A percentile compares a stretch with the other conserved stretches of the same genome.
Evolutionary conservation across 1,140 invertebrate genomes (phyloP).

Genomic region (Drosophila funebris): DNA sequence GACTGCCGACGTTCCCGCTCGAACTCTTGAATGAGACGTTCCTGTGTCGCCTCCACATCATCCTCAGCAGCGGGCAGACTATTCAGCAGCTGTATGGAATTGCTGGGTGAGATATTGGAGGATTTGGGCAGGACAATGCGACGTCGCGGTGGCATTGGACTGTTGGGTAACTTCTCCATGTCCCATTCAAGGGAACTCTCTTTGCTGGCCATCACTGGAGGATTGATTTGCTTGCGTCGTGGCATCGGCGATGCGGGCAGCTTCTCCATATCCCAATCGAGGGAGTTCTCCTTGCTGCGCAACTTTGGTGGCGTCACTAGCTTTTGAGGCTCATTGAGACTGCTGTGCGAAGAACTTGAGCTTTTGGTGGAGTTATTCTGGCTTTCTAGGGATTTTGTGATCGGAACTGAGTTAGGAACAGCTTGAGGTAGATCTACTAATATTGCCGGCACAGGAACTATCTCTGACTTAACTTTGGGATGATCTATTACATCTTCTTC

Average conservation of each 20-base stretch:
- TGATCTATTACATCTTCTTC: conserved; percentile 39
- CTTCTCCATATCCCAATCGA: conserved; percentile 81
- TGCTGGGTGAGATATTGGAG: conserved; percentile 50
- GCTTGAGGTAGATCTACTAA: not conserved
- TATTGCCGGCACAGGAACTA: not conserved
- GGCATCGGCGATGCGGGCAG: conserved; percentile 71
- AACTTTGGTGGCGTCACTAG: conserved; percentile 42
- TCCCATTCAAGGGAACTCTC: conserved; percentile 78
- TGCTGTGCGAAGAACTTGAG: conserved; percentile 51
- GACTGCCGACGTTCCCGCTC: conserved; percentile 70
- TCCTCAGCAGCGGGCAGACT: conserved; percentile 47
- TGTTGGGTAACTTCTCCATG: conserved; percentile 78
- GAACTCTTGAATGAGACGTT: conserved; percentile 68
- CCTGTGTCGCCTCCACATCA: conserved; percentile 45
- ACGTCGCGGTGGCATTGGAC: conserved; percentile 67
- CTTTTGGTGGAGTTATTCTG: conserved; percentile 39
- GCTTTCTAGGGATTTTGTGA: not conserved
- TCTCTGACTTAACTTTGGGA: not conserved
- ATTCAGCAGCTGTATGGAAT: conserved; percentile 67
- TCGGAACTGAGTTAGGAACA: not conserved
- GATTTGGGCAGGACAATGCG: conserved; percentile 31
- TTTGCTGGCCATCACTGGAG: conserved; percentile 38
- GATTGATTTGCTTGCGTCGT: conserved; percentile 25
- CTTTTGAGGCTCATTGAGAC: conserved; percentile 46
- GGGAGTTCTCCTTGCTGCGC: conserved; percentile 66